A percentile compares a stretch with the other conserved stretches of the same genome.
phyloP scores from a whole-genome alignment of 2,113 vertebrate genomes.

The Cygnus atratus region DNA sequence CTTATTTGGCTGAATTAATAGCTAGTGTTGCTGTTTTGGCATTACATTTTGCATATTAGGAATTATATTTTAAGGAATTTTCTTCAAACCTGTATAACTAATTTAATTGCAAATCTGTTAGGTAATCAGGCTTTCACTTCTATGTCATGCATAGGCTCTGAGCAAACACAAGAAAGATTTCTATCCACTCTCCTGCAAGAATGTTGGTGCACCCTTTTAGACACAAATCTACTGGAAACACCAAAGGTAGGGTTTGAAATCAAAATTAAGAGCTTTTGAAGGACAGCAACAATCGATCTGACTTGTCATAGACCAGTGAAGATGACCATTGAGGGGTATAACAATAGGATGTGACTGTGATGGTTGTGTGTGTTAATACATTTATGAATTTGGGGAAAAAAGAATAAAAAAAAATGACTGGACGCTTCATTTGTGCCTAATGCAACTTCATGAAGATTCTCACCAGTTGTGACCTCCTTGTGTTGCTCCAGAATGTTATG shows the following conservation, averaged over 20 bases:
- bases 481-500: background rate
- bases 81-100: background rate
- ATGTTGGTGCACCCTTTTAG: background rate
- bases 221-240: background rate
- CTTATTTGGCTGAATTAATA: background rate
- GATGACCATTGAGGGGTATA: background rate
- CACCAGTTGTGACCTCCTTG: slow-evolving; percentile 8
- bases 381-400: slow-evolving; percentile 16
- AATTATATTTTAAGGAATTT: background rate
- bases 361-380: background rate
- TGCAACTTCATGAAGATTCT: slow-evolving; percentile 39
- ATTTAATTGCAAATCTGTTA: background rate
- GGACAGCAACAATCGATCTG: background rate
- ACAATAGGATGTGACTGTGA: slow-evolving; percentile 1
- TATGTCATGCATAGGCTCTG: background rate
- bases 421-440: slow-evolving; percentile 39
- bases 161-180: background rate
- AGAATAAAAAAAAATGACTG: background rate
- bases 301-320: background rate
- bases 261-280: background rate
- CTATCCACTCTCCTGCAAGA: background rate
- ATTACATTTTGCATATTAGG: background rate
- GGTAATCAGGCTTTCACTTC: background rate
- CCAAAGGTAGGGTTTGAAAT: background rate
- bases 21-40: background rate